Conservation (phyloP, 1,140 invertebrate genomes). For the Drosophila subpulchrella region DNA sequence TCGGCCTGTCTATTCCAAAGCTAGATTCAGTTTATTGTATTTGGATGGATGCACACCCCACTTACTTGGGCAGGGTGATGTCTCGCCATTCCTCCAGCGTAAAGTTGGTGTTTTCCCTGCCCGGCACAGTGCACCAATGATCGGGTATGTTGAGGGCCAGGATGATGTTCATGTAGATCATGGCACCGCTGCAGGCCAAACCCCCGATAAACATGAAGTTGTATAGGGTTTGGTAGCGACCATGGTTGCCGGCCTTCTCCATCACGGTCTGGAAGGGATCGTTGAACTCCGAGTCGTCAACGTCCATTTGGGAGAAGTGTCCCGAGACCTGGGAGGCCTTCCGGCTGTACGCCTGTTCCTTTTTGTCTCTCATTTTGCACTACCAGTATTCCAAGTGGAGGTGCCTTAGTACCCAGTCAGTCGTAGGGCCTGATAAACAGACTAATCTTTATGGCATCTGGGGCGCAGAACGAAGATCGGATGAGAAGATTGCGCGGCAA, state of each 20-base stretch:
- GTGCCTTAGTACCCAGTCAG: conserved; percentile 10
- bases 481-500: conserved; percentile 26
- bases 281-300: conserved; percentile 73
- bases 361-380: conserved; percentile 61
- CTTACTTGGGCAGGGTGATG: conserved; percentile 85
- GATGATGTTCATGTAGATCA: conserved; percentile 85
- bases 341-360: conserved; percentile 48
- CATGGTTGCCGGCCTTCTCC: conserved; percentile 85
- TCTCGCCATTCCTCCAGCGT: conserved; percentile 85
- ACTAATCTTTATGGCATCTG: conserved; percentile 59
- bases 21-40: not conserved
- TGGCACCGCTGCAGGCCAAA: conserved; percentile 78
- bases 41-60: not conserved
- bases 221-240: conserved; percentile 85
- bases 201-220: conserved; percentile 85
- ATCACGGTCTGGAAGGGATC: conserved; percentile 85
- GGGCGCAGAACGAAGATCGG: conserved; percentile 6
- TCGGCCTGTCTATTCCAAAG: conserved; percentile 58
- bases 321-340: conserved; percentile 50
- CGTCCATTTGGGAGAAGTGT: conserved; percentile 57
- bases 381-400: conserved; percentile 5
- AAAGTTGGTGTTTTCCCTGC: conserved; percentile 84
- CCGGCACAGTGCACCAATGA: conserved; percentile 86
- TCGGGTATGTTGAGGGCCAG: conserved; percentile 85
- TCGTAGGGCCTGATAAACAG: conserved; percentile 26